A percentile compares a stretch with the other conserved stretches of the same genome.
These are phyloP conservation scores for Lagodon rhomboides DNA, from an alignment of 2,797 vertebrate species.

Conservation along the genomic window DNA sequence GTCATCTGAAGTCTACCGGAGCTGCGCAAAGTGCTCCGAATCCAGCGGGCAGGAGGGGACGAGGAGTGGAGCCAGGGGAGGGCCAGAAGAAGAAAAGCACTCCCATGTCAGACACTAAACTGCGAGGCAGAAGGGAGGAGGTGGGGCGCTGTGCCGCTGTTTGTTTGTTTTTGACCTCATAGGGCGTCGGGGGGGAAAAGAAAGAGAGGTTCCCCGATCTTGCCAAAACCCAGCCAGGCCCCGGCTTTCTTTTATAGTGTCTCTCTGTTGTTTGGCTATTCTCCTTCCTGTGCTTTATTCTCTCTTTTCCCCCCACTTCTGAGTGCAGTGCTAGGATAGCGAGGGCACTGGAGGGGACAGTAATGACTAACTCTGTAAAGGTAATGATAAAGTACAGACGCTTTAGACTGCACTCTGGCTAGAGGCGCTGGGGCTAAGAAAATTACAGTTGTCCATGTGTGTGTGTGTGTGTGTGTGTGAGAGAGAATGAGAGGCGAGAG, in stretches of 20 bases:
- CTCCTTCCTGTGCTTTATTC: conserved; percentile 44
- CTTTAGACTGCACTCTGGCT: conserved; percentile 78
- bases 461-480: conserved; percentile 13
- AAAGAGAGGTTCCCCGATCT: conserved; percentile 25
- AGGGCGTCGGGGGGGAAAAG: conserved; percentile 19
- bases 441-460: conserved; percentile 71
- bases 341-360: conserved; percentile 73
- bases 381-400: conserved; percentile 84
- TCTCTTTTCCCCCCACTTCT: conserved; percentile 20
- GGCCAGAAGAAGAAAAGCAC: conserved; percentile 60
- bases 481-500: conserved; percentile 20
- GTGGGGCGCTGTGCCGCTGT: conserved; percentile 32
- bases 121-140: conserved; percentile 36
- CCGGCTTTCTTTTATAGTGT: conserved; percentile 38
- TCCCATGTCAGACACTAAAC: conserved; percentile 46
- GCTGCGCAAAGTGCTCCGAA: conserved; percentile 64
- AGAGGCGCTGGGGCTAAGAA: conserved; percentile 72
- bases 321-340: conserved; percentile 59
- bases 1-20: conserved; percentile 69
- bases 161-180: conserved; percentile 67
- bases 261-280: conserved; percentile 46
- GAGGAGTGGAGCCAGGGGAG: conserved; percentile 49
- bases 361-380: conserved; percentile 84
- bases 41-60: conserved; percentile 55
- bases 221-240: conserved; percentile 61